These are phyloP conservation scores for Aleadryas rufinucha DNA, from an alignment of 2,113 vertebrate species.

Conservation along the genomic window DNA sequence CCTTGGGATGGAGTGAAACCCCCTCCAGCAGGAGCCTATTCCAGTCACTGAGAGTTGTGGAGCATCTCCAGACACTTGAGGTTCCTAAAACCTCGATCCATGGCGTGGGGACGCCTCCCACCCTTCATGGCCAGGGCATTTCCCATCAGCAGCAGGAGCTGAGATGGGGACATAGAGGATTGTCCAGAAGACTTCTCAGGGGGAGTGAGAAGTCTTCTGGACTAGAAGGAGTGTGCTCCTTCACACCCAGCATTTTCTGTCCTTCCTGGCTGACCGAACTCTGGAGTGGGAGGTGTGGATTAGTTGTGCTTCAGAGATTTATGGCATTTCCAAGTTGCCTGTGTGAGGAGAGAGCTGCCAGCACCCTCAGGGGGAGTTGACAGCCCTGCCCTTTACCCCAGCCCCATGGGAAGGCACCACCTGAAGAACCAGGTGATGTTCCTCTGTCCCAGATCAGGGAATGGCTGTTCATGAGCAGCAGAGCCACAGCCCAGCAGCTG, in stretches of 20 bases:
- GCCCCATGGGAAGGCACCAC: not conserved
- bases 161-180: not conserved
- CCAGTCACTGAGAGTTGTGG: not conserved
- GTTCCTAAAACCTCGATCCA: not conserved
- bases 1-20: not conserved
- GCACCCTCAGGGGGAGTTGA: not conserved
- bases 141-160: not conserved
- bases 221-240: too few relatives aligned
- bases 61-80: not conserved
- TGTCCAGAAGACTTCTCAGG: not conserved
- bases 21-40: not conserved
- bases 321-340: not conserved
- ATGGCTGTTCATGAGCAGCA: not conserved
- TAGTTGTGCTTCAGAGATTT: not conserved
- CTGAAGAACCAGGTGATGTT: not conserved
- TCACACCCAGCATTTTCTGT: not conserved
- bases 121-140: fast-evolving
- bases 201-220: too few relatives aligned
- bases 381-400: not conserved
- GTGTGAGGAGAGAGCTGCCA: not conserved
- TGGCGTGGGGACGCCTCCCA: too few relatives aligned
- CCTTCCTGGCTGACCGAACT: not conserved
- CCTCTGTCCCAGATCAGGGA: not conserved
- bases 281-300: too few relatives aligned
- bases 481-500: not conserved